Evolutionary conservation across 2,113 vertebrate genomes (phyloP).

Genomic region (Thymallus thymallus): DNA sequence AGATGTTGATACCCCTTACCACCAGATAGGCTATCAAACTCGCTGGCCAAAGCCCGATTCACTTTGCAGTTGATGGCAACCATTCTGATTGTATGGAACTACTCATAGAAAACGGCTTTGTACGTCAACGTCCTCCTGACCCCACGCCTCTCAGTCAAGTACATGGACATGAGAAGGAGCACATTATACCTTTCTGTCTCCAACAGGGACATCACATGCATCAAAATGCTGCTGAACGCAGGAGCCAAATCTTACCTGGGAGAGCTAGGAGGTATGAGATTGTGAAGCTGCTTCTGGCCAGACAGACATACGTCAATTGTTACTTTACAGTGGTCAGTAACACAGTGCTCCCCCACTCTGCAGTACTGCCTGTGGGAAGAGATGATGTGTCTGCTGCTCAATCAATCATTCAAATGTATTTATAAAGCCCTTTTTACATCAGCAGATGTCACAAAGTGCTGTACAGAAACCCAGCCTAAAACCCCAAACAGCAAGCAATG

Average conservation of each 20-base stretch:
- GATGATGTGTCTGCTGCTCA: conserved; percentile 79
- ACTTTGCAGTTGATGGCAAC: conserved; percentile 82
- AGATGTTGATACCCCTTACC: conserved; percentile 81
- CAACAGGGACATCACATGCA: conserved; percentile 80
- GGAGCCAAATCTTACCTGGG: conserved; percentile 79
- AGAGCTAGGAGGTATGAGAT: conserved; percentile 80
- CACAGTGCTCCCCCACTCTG: conserved; percentile 82
- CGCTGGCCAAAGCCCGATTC: conserved; percentile 79
- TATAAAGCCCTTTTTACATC: too few species aligned
- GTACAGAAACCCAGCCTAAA: too few species aligned
- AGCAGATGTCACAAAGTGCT: too few species aligned
- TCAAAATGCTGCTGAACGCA: conserved; percentile 74
- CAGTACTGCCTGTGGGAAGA: conserved; percentile 87
- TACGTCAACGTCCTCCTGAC: conserved; percentile 78
- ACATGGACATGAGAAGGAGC: conserved; percentile 76
- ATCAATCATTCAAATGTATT: too few species aligned
- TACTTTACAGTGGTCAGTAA: conserved; percentile 84
- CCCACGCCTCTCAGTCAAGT: conserved; percentile 77
- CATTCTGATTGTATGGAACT: conserved; percentile 79
- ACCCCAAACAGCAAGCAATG: too few species aligned
- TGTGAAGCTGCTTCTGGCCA: conserved; percentile 77
- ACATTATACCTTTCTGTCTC: conserved; percentile 82
- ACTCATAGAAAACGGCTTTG: conserved; percentile 76
- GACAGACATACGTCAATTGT: conserved; percentile 82
- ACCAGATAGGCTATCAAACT: conserved; percentile 76